Percentiles rank a stretch among this genome's conserved stretches.
Conservation (phyloP, 2,797 vertebrate genomes). For the Melanotaenia maccullochi region DNA sequence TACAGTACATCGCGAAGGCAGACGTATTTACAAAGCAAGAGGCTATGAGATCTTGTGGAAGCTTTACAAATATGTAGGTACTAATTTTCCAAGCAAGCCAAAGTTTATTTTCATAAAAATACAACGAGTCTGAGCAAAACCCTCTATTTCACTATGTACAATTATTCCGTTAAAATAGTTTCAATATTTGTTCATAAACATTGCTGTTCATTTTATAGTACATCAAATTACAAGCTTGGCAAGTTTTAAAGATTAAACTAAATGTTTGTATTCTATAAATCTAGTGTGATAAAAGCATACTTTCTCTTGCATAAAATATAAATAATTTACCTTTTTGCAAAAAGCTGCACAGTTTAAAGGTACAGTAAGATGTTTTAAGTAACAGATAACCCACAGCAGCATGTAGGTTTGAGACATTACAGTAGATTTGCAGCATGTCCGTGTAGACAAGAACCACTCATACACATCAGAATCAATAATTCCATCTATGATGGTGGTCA, state of each 20-base stretch:
- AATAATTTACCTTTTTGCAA: constrained; percentile 85
- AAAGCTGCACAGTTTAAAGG: constrained; percentile 90
- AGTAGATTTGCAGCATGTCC: constrained; percentile 89
- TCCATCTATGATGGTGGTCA: constrained; percentile 76
- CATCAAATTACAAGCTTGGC: constrained; percentile 87
- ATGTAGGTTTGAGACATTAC: constrained; percentile 87
- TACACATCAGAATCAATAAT: constrained; percentile 77
- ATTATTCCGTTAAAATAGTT: constrained; percentile 78
- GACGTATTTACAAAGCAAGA: constrained; percentile 91
- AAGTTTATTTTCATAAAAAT: constrained; percentile 75
- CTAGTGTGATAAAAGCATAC: constrained; percentile 71
- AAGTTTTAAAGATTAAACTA: constrained; percentile 77
- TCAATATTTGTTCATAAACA: constrained; percentile 76
- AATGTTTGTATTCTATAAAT: constrained; percentile 71
- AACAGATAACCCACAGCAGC: constrained; percentile 82
- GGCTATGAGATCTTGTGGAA: constrained; percentile 83
- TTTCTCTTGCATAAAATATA: constrained; percentile 74
- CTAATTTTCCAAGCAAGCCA: constrained; percentile 82
- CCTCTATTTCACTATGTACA: constrained; percentile 83
- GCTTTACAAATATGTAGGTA: constrained; percentile 81
- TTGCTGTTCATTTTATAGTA: constrained; percentile 83
- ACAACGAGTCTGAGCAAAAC: constrained; percentile 70
- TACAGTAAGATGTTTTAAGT: constrained; percentile 82
- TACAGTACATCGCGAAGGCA: constrained; percentile 86
- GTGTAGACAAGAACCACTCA: constrained; percentile 84